Conservation (phyloP, 2,797 vertebrate species). For the Enteromius trimaculatus region DNA sequence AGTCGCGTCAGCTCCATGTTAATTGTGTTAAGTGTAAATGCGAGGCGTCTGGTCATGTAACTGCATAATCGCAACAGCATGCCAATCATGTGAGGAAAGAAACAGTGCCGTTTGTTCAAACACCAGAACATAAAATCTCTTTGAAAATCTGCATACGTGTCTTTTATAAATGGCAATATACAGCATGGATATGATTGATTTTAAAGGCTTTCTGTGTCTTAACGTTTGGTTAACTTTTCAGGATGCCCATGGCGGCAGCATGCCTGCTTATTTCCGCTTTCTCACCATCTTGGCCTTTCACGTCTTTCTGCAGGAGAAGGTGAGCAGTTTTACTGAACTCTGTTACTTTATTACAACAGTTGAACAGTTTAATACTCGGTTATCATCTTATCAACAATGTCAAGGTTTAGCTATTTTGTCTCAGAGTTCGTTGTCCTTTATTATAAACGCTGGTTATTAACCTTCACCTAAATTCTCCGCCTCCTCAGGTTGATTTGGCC, state of each 20-base stretch:
- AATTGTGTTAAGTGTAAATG: slow-evolving; percentile 38
- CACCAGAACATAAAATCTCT: neutral
- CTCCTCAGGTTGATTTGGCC: slow-evolving; percentile 88
- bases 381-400: neutral
- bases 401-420: neutral
- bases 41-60: slow-evolving; percentile 12
- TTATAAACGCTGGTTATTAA: slow-evolving; percentile 16
- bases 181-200: neutral
- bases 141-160: neutral
- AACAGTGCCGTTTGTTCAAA: neutral
- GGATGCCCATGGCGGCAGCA: slow-evolving; percentile 73
- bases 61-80: slow-evolving; percentile 20
- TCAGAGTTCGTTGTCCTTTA: neutral
- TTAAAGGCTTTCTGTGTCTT: neutral
- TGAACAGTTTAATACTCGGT: neutral
- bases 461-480: neutral
- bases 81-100: slow-evolving; percentile 62
- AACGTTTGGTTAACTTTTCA: slow-evolving; percentile 59
- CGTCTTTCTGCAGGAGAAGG: slow-evolving; percentile 94
- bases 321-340: slow-evolving; percentile 52
- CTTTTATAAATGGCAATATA: neutral
- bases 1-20: slow-evolving; percentile 3
- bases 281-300: slow-evolving; percentile 97
- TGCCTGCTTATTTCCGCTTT: slow-evolving; percentile 95
- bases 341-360: neutral